A percentile compares a stretch with the other conserved stretches of the same genome.
Conservation (phyloP, 2,888 invertebrate genomes). For the Acanthosepion pharaonis region DNA sequence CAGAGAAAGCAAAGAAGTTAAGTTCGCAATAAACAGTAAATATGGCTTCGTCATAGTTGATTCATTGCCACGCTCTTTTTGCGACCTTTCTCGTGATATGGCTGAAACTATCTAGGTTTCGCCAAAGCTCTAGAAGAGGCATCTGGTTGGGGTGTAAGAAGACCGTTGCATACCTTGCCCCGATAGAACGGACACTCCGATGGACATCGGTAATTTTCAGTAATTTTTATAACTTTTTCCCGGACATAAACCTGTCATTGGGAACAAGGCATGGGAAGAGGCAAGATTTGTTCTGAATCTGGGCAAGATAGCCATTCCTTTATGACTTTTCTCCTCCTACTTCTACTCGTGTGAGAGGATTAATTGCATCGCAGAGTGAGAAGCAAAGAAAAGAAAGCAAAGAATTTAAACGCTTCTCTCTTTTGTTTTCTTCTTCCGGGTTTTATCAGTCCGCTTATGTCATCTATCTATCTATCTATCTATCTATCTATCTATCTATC, state of each 20-base stretch:
- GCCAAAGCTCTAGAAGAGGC: background rate
- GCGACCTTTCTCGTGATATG: background rate
- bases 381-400: background rate
- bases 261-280: background rate
- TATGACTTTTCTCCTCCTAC: too few relatives aligned
- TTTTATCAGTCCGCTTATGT: too few relatives aligned
- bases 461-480: too few relatives aligned
- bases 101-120: background rate
- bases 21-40: background rate
- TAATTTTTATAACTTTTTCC: background rate
- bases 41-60: background rate
- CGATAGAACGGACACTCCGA: background rate
- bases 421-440: too few relatives aligned
- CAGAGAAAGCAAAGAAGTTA: too few relatives aligned
- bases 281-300: too few relatives aligned
- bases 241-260: background rate
- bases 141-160: background rate
- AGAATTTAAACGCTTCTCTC: background rate
- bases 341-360: too few relatives aligned
- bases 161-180: background rate
- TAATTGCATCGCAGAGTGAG: too few relatives aligned
- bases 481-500: too few relatives aligned
- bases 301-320: background rate
- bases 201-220: background rate
- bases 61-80: background rate